Conservation (phyloP, 1,140 invertebrate species). For the Hirudo medicinalis region DNA sequence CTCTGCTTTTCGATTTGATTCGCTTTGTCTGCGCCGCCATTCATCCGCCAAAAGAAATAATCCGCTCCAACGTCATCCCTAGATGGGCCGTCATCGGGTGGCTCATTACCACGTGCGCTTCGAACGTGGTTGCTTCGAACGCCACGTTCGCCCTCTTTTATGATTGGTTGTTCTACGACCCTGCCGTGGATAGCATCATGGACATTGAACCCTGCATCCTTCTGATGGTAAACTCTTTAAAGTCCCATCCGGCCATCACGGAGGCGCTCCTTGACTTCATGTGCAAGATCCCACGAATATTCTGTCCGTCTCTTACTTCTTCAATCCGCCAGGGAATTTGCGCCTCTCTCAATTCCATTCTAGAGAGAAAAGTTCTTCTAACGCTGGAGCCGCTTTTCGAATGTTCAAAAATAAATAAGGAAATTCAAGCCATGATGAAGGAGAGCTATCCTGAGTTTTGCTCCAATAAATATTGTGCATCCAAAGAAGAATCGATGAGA, state of each 20-base stretch:
- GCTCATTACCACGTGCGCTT: conserved; percentile 85
- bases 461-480: conserved; percentile 29
- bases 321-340: conserved; percentile 78
- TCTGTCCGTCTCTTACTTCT: conserved; percentile 66
- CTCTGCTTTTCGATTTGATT: conserved; percentile 80
- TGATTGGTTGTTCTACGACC: conserved; percentile 92
- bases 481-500: background rate
- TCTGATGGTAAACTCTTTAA: conserved; percentile 92
- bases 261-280: conserved; percentile 86
- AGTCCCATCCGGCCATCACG: conserved; percentile 84
- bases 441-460: conserved; percentile 87
- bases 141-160: conserved; percentile 90
- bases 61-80: conserved; percentile 94
- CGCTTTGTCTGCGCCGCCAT: conserved; percentile 93
- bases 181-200: conserved; percentile 94
- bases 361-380: conserved; percentile 80
- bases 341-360: conserved; percentile 76
- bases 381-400: conserved; percentile 81
- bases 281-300: conserved; percentile 84
- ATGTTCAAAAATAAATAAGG: conserved; percentile 76
- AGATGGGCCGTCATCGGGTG: conserved; percentile 98
- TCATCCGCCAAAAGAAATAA: conserved; percentile 88
- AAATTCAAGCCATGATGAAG: conserved; percentile 66
- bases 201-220: conserved; percentile 94
- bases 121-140: conserved; percentile 79